phyloP scores from a whole-genome alignment of 2,888 invertebrate genomes.

The Lasioglossum pauxillum region DNA sequence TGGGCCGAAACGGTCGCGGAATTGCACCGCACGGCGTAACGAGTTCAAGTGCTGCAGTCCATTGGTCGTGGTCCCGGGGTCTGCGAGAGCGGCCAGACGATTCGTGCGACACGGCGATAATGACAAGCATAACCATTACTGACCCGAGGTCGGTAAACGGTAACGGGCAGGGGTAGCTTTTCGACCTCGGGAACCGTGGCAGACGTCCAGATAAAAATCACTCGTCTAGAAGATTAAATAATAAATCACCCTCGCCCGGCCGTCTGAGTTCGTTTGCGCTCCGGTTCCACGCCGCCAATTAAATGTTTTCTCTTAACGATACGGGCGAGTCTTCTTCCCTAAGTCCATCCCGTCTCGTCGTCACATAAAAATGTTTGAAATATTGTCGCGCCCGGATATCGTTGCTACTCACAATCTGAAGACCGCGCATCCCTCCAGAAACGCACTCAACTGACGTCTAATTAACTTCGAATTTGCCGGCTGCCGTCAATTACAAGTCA shows the following conservation, averaged over 20 bases:
- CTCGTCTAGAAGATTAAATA: constrained; percentile 80
- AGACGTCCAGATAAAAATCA: constrained; percentile 76
- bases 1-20: constrained; percentile 67
- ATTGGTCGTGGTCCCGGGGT: constrained; percentile 62
- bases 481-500: neutral
- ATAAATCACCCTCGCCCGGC: constrained; percentile 68
- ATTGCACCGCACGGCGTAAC: constrained; percentile 64
- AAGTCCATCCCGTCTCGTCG: constrained; percentile 20
- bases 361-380: constrained; percentile 17
- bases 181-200: constrained; percentile 64
- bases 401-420: neutral
- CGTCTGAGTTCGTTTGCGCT: constrained; percentile 43
- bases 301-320: constrained; percentile 54
- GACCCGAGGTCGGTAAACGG: constrained; percentile 77
- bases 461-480: neutral
- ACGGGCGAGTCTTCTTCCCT: constrained; percentile 34
- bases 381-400: constrained; percentile 5
- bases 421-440: neutral
- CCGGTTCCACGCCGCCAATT: constrained; percentile 47
- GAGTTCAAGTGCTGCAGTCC: constrained; percentile 70
- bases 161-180: constrained; percentile 74
- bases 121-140: constrained; percentile 80
- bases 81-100: constrained; percentile 59
- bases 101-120: constrained; percentile 80
- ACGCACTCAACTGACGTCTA: neutral